Evolutionary conservation across 2,888 invertebrate species (phyloP), one percentile per base, ranked within the genome.

Genomic region (Cryptophagus acutangulus): DNA sequence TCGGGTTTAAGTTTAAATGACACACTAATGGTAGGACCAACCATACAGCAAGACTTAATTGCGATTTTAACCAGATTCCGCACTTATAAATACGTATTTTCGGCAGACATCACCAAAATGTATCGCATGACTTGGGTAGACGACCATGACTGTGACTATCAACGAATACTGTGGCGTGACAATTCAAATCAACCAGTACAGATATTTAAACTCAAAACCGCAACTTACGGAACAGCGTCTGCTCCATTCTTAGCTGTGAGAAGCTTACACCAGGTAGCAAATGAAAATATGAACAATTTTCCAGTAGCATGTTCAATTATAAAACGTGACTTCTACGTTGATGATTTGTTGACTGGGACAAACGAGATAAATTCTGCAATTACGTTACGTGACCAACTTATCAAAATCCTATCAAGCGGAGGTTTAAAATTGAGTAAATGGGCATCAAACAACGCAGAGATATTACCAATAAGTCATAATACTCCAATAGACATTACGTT

Each of bases 381-480:
- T 31, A n/a, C 3, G 9, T 5, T 31, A 13, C 13, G 15, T 14
- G 9, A 3, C 15, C 31, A 31, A 31, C n/a, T 31, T 14, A 13
- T 12, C 9, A n/a, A 31, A 3, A 10, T n/a, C 3, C 16, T 31
- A 3, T 9, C 13, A 12, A 14, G 13, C 9, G 31, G 31, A 4
- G 31, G 15, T 3, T 31, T 31, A 14, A 3, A 31, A n/a, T n/a
- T 31, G n/a, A 13, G 15, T 16, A 31, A 31, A 31, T 31, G 31
- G 31, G 13, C 14, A 13, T 31, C 31, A 12, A 31, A 31, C 15
- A 8, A 10, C 3, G 2, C 3, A 16, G n/a, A n/a, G n/a, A n/a
- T n/a, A n/a, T n/a, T n/a, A n/a, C n/a, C n/a, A n/a, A n/a, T n/a
- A n/a, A n/a, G n/a, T n/a, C n/a, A n/a, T n/a, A n/a, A n/a, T n/a